Evolutionary conservation across 2,113 vertebrate species (phyloP).

Genomic region (Plectropomus leopardus): DNA sequence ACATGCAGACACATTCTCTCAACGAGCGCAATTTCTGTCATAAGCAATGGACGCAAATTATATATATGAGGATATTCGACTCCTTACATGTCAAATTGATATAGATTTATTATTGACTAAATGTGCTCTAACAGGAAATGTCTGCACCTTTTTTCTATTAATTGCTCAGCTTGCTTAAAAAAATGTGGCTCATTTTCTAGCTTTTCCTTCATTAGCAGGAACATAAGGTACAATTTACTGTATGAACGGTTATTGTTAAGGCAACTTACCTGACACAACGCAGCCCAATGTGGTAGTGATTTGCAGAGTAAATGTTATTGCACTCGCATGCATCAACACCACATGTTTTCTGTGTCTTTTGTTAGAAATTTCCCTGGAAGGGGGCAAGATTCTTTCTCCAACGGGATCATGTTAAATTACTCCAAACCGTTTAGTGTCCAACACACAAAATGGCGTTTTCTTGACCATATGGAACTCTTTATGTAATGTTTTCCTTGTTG

Average conservation of each 20-base stretch:
- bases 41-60: neutral
- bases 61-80: slow-evolving; percentile 3
- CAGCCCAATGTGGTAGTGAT: slow-evolving; percentile 81
- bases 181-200: slow-evolving; percentile 9
- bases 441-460: slow-evolving; percentile 89
- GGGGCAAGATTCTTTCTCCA: slow-evolving; percentile 88
- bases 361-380: slow-evolving; percentile 48
- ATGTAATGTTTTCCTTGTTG: slow-evolving; percentile 90
- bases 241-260: slow-evolving; percentile 57
- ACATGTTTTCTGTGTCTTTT: slow-evolving; percentile 74
- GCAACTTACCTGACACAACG: slow-evolving; percentile 70
- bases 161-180: slow-evolving; percentile 6
- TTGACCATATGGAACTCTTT: slow-evolving; percentile 94
- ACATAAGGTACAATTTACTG: slow-evolving; percentile 52
- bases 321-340: slow-evolving; percentile 86
- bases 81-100: slow-evolving; percentile 16
- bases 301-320: slow-evolving; percentile 93
- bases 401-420: slow-evolving; percentile 93
- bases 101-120: slow-evolving; percentile 29
- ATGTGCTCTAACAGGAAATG: slow-evolving; percentile 27
- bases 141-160: slow-evolving; percentile 14
- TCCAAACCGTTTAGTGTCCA: slow-evolving; percentile 93
- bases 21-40: slow-evolving; percentile 18
- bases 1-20: slow-evolving; percentile 15
- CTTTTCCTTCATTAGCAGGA: slow-evolving; percentile 39